Evolutionary conservation across 2,113 vertebrate genomes (phyloP), one percentile per base, ranked within the genome.

Genomic region (Chionodraco myersi): DNA sequence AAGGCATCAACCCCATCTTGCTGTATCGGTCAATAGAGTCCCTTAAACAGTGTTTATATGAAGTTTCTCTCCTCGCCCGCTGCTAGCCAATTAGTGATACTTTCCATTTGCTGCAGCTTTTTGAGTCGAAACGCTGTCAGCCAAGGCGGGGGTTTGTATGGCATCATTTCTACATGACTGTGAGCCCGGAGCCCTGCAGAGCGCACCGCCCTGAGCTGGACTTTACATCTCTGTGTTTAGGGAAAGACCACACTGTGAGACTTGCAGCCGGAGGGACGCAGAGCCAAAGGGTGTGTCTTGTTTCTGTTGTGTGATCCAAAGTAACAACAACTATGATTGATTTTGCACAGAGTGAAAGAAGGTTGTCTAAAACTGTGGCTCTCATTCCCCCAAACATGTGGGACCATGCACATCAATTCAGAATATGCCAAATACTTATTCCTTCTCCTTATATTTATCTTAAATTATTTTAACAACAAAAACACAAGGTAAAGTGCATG

Each of bases 21-120:
- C 44, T 48, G 30, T 30, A 65, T 57, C 65, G 53, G 54, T 11
- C 9, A 59, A 18, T 9, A 16, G 51, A 52, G 79, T 73, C 48
- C 62, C 58, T 41, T 54, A 34, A 74, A 74, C 64, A 6, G 52
- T 76, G 80, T 84, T 79, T 79, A 47, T 52, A 12, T 44, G 44
- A 65, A 49, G 79, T 77, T 77, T 86, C 74, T 49, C 83, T 67
- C 75, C 57, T 57, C 18, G 0, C 30, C 36, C 68, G 30, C 49
- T 60, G 89, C 84, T 86, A 86, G 86, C 59, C 64, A 82, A 61
- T 87, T 92, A 82, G 66, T 69, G 70, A 81, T 82, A 74, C 70
- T 91, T 91, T 91, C 89, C 86, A 72, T 83, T 85, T 60, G 83
- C 83, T 56, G 85, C 73, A 68, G 86, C 86, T 51, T 66, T 77